A percentile compares a stretch with the other conserved stretches of the same genome.
Evolutionary conservation across 2,888 invertebrate species (phyloP).

Genomic region (Artemia sinica): DNA sequence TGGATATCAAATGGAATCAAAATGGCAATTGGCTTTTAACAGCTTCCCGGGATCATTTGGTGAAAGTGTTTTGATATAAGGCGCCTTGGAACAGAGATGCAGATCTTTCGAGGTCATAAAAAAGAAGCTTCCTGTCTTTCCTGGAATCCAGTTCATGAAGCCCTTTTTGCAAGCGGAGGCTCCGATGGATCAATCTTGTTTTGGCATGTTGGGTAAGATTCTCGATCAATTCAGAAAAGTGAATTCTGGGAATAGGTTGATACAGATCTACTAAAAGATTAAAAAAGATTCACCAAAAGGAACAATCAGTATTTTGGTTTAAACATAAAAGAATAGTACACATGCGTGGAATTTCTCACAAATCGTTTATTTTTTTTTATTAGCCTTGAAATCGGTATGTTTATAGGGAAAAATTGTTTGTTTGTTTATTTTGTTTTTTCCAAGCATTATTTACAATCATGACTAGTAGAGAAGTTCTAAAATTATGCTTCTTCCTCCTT

Average conservation of each 20-base stretch:
- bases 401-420: too few relatives aligned
- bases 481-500: too few relatives aligned
- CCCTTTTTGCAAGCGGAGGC: slow-evolving; percentile 90
- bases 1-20: slow-evolving; percentile 97
- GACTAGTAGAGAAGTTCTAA: too few relatives aligned
- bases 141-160: slow-evolving; percentile 97
- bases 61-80: slow-evolving; percentile 96
- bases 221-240: background rate
- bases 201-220: slow-evolving; percentile 82
- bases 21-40: slow-evolving; percentile 99
- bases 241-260: background rate
- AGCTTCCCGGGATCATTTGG: slow-evolving; percentile 89
- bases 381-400: too few relatives aligned
- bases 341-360: too few relatives aligned
- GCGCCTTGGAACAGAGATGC: slow-evolving; percentile 83
- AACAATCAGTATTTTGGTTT: too few relatives aligned
- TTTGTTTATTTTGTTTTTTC: too few relatives aligned
- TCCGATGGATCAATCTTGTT: slow-evolving; percentile 96
- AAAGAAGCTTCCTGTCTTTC: slow-evolving; percentile 92
- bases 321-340: too few relatives aligned
- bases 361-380: too few relatives aligned
- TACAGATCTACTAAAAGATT: slow-evolving; percentile 3
- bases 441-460: too few relatives aligned
- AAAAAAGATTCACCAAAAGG: background rate
- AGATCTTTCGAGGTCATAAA: slow-evolving; percentile 95